Evolutionary conservation across 2,888 invertebrate species (phyloP), one percentile per base, ranked within the genome.

Genomic region (Eupithecia tripunctaria): DNA sequence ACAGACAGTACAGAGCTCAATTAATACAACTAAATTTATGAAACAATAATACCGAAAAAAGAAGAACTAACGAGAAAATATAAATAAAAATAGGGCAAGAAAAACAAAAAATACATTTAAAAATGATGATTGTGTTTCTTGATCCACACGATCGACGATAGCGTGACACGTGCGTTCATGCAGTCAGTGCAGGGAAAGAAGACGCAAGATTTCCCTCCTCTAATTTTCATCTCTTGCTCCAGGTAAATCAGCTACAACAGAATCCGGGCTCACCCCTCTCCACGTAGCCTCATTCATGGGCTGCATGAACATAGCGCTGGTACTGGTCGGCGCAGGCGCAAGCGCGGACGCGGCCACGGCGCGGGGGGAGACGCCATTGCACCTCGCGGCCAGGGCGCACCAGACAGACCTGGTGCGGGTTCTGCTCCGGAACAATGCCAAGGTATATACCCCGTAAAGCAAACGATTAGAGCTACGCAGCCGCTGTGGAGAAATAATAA

Each of bases 271-370:
- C 80, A 99, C 99, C 3, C 99, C 99, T 0, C 95, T 99, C 36
- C 99, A 99, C 94, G 99, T 99, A 76, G 99, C 99, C 10, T 97
- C 99, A 82, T 99, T 99, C 95, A 99, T 99, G 99, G 99, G 99
- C 74, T 99, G 99, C 91, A 98, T 99, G 98, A 99, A 99, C 94
- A 99, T 99, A 86, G 99, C 99, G 78, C 97, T 99, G 85, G 99
- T 98, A 80, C 82, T 99, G 87, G 95, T 99, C 76, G 81, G 96
- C 96, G 99, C 99, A 84, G 98, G 98, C 78, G 99, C 99, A 27
- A 97, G 97, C 85, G 98, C 98, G 1, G 99, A 99, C 94, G 97
- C 98, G 71, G 97, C 98, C 75, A 99, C 99, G 0, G 98, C 99
- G 29, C 95, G 99, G 27, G 99, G 99, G 0, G 99, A 99, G 94